Base-by-base conservation (phyloP, 2,797 vertebrate genomes). In the Simalia tracyae region DNA sequence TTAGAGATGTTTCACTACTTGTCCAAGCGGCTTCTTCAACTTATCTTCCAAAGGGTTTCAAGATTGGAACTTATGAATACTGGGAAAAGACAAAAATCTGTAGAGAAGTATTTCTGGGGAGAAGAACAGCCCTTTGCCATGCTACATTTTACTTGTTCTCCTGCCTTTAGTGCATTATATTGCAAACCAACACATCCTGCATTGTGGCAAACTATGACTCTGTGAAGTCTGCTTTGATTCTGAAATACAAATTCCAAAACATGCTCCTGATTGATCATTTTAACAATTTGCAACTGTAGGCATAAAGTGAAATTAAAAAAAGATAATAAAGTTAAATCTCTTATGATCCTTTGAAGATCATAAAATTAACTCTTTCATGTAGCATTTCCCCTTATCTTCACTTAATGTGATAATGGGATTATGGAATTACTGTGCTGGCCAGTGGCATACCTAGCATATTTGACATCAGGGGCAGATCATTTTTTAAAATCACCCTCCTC, bases 301-400 rank as follows among this genome's bases (percentile, higher is more conserved):
- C 68, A 28, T 46, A 91, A 94, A 63, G 31, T 92, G 36, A 36
- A 36, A 56, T 86, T 91, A 84, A n/a, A 60, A 92, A 94, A 90
- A 90, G 90, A 93, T 86, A 88, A 95, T 93, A 95, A 95, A 92
- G 50, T 95, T 94, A 88, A 86, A 28, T 96, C 96, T 84, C 46
- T 93, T 92, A 22, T 90, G 61, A 28, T 50, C 46, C 57, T 94
- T 92, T 19, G 81, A 84, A 46, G 95, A 68, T 61, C 50, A 93
- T 1, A 93, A 93, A 94, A 96, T 94, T n/a, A 63, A 31, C 31
- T 93, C 24, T 89, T 95, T 96, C 92, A 72, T 94, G 42, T 14
- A 72, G 81, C 9, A 15, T 86, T 92, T 93, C 95, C 94, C 94
- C 91, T 50, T 87, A n/a, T 4, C 42, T 3, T 26, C 36, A 81